These are phyloP conservation scores for Agonopterix arenella DNA, from an alignment of 2,888 invertebrate species.

Conservation along the genomic window DNA sequence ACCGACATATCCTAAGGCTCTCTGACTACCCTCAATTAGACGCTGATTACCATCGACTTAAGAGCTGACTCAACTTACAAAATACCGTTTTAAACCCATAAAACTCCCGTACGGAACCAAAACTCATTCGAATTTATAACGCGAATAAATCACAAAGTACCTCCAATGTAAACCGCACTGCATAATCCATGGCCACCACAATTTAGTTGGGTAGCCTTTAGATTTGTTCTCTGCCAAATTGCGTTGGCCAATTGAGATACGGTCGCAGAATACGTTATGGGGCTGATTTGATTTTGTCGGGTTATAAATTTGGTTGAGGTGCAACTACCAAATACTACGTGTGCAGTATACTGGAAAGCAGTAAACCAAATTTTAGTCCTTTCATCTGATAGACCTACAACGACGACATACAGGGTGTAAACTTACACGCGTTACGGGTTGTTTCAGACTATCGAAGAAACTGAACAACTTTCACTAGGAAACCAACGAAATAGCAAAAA, in stretches of 20 bases:
- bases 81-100: slow-evolving; percentile 1
- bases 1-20: too few species aligned
- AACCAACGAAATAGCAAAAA: too few species aligned
- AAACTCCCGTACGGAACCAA: slow-evolving; percentile 23
- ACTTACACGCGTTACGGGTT: too few species aligned
- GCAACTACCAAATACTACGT: slow-evolving; percentile 8
- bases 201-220: slow-evolving; percentile 48
- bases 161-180: slow-evolving; percentile 19
- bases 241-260: slow-evolving; percentile 34
- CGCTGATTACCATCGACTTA: too few species aligned
- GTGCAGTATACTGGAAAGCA: too few species aligned
- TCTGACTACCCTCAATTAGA: too few species aligned
- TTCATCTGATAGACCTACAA: too few species aligned
- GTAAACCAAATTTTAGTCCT: too few species aligned
- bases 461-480: too few species aligned
- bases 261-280: slow-evolving; percentile 36
- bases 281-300: slow-evolving; percentile 52
- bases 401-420: too few species aligned
- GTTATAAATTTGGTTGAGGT: slow-evolving; percentile 43
- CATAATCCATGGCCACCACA: slow-evolving; percentile 29
- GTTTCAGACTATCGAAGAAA: too few species aligned
- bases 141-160: slow-evolving; percentile 34
- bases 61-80: too few species aligned
- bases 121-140: slow-evolving; percentile 29
- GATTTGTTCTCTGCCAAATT: slow-evolving; percentile 42